Conservation (phyloP, 2,113 vertebrate species). For the Delphinus delphis region DNA sequence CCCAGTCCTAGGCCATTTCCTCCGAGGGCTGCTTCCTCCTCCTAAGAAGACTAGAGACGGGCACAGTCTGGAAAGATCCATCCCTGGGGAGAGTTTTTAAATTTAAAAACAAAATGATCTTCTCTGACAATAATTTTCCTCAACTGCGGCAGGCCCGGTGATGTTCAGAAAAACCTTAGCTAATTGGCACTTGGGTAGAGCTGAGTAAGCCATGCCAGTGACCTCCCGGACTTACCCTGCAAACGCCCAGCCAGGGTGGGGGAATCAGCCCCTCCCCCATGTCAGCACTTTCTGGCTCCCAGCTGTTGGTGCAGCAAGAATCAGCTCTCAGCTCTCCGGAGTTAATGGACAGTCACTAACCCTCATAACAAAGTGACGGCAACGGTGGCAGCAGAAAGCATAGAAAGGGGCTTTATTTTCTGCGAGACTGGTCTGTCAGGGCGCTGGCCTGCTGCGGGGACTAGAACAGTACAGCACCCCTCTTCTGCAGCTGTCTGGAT, state of each 20-base stretch:
- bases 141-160: slow-evolving; percentile 45
- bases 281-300: slow-evolving; percentile 59
- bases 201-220: slow-evolving; percentile 59
- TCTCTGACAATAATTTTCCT: slow-evolving; percentile 64
- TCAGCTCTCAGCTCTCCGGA: slow-evolving; percentile 46
- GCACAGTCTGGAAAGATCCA: slow-evolving; percentile 23
- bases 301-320: slow-evolving; percentile 60
- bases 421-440: background rate
- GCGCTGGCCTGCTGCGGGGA: slow-evolving; percentile 2
- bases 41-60: background rate
- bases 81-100: background rate
- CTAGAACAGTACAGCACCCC: background rate
- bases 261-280: background rate
- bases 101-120: slow-evolving; percentile 42
- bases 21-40: background rate
- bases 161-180: slow-evolving; percentile 63
- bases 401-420: slow-evolving; percentile 56
- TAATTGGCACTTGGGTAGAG: slow-evolving; percentile 68
- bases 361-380: slow-evolving; percentile 39
- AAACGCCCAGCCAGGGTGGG: background rate
- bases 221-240: slow-evolving; percentile 45
- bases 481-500: background rate
- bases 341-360: slow-evolving; percentile 76
- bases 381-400: background rate
- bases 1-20: background rate